Evolutionary conservation across 2,113 vertebrate species (phyloP), one percentile per base, ranked within the genome.

Genomic region (Peucedramus taeniatus): DNA sequence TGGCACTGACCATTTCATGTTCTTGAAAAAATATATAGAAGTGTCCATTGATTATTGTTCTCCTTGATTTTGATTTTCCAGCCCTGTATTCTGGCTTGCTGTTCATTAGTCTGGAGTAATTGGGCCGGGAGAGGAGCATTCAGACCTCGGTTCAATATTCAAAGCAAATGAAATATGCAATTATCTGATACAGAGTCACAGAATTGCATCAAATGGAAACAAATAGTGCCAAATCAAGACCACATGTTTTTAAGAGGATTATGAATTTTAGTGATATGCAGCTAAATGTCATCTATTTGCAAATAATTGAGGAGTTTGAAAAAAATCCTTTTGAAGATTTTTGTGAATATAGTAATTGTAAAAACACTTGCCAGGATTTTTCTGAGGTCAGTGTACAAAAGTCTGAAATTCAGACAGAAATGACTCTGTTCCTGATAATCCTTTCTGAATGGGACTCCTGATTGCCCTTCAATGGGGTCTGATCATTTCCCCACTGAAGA

Each of bases 191-290:
- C 4, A 66, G 82, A 83, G 68, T 88, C 93, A 80, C 47, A 95
- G 94, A 94, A 79, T 86, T 90, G 56, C 79, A 92, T 95, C 94
- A 51, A 92, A 94, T 83, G 79, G 76, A 93, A 94, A 81, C 56
- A 54, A 86, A 88, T 37, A 54, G 56, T 92, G 68, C 86, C 80
- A 97, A 90, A 96, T 96, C 47, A 96, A 89, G 82, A 90, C 85
- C 96, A 94, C 76, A 93, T 90, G 85, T 94, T 94, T 94, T 71
- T 87, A 84, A 96, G 88, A 93, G 64, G 72, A 89, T 86, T 94
- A 64, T 78, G 72, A 93, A 94, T 76, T 90, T 66, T 65, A 95
- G 71, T 72, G 94, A 87, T 93, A 90, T 64, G 88, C 88, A 92
- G 88, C 57, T 93, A 93, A 96, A 90, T 92, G 90, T 93, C 79